A percentile compares a stretch with the other conserved stretches of the same genome.
Conservation (phyloP, 2,113 vertebrate genomes). For the Puntigrus tetrazona region DNA sequence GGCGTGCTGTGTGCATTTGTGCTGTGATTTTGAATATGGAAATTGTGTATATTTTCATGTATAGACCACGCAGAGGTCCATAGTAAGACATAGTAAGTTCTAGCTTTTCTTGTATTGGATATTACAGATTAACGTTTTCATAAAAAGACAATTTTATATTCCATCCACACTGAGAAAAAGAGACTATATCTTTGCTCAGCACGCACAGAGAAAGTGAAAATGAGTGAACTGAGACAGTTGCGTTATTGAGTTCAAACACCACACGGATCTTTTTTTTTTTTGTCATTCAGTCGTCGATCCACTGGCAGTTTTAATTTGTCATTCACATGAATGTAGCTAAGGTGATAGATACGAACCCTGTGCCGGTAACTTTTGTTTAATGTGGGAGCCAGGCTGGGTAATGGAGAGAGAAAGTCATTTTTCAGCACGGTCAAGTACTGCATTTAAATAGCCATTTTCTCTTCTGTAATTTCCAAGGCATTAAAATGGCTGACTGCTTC, state of each 20-base stretch:
- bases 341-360: conserved; percentile 30
- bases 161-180: background rate
- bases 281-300: background rate
- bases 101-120: background rate
- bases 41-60: background rate
- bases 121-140: conserved; percentile 30
- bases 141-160: conserved; percentile 8
- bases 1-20: background rate
- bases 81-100: background rate
- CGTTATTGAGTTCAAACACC: background rate
- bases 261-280: background rate
- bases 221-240: background rate
- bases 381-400: conserved; percentile 36
- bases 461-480: conserved; percentile 56
- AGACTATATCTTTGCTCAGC: background rate
- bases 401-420: conserved; percentile 49
- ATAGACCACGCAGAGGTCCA: background rate
- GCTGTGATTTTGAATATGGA: background rate
- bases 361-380: conserved; percentile 40
- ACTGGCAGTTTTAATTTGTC: background rate
- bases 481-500: conserved; percentile 56
- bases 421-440: conserved; percentile 50
- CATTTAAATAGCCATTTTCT: conserved; percentile 60
- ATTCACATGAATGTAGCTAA: background rate
- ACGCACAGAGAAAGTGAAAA: background rate